These are phyloP conservation scores for Lathronympha strigana DNA, from an alignment of 2,888 invertebrate species.

Conservation along the genomic window DNA sequence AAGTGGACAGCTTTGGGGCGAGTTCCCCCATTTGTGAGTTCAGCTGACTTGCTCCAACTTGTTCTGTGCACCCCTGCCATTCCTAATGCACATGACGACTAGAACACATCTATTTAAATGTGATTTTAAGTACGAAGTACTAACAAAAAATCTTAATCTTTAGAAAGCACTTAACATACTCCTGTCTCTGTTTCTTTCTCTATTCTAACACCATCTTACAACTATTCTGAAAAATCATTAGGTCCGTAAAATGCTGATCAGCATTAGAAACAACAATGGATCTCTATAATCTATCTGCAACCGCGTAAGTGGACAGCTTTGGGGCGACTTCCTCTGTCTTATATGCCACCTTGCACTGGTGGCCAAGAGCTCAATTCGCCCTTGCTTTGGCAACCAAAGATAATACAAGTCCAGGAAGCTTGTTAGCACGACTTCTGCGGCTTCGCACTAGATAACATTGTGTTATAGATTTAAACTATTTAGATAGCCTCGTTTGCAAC, in stretches of 20 bases:
- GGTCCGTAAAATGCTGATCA: no score
- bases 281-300: no score
- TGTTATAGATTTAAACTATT: conserved; percentile 70
- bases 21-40: conserved; percentile 61
- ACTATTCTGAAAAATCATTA: no score
- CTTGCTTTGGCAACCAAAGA: background rate
- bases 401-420: conserved; percentile 58
- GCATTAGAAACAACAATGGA: no score
- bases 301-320: no score
- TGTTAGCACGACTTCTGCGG: conserved; percentile 75
- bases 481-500: conserved; percentile 39
- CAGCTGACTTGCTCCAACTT: conserved; percentile 66
- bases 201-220: no score
- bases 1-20: conserved; percentile 57
- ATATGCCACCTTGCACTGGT: background rate
- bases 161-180: no score
- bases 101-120: no score
- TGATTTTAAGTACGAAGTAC: no score
- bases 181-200: no score
- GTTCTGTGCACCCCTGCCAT: conserved; percentile 53
- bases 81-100: background rate
- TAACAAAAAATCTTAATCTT: no score
- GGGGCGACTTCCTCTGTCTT: no score
- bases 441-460: conserved; percentile 69
- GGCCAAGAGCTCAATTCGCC: background rate